Evolutionary conservation across 2,113 vertebrate species (phyloP).

Genomic region (Ochotona princeps): DNA sequence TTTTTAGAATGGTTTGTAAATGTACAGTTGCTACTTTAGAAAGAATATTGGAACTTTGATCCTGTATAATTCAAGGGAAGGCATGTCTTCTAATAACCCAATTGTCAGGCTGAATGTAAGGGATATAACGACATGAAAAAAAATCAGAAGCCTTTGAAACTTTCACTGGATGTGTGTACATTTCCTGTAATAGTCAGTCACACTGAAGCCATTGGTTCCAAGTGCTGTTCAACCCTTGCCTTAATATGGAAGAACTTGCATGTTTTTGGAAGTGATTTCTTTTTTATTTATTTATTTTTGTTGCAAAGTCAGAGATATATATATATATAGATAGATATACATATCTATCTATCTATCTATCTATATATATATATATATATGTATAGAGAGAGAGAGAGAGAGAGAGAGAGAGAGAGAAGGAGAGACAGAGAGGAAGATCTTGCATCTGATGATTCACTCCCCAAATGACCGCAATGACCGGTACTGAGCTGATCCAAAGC

Average conservation of each 20-base stretch:
- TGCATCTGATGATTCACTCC: too few species aligned
- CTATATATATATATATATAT: too few species aligned
- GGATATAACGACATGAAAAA: background rate
- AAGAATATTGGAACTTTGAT: background rate
- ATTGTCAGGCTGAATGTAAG: conserved; percentile 13
- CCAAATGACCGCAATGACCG: too few species aligned
- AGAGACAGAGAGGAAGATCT: too few species aligned
- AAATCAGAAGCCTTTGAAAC: background rate
- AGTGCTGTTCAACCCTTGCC: background rate
- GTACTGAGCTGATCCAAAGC: too few species aligned
- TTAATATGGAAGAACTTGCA: background rate
- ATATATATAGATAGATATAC: too few species aligned
- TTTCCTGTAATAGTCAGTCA: background rate
- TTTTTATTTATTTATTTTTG: too few species aligned
- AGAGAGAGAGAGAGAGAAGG: too few species aligned
- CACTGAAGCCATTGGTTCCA: background rate
- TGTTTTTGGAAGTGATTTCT: background rate
- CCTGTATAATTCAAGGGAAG: background rate
- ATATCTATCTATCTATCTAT: too few species aligned
- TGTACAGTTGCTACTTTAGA: background rate
- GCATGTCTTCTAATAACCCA: conserved; percentile 46
- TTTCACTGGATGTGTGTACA: background rate
- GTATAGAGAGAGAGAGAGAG: too few species aligned
- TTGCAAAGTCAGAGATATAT: too few species aligned
- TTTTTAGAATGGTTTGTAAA: conserved; percentile 1